Evolutionary conservation across 2,888 invertebrate genomes (phyloP), one percentile per base, ranked within the genome.

Genomic region (Amphipyra berbera): DNA sequence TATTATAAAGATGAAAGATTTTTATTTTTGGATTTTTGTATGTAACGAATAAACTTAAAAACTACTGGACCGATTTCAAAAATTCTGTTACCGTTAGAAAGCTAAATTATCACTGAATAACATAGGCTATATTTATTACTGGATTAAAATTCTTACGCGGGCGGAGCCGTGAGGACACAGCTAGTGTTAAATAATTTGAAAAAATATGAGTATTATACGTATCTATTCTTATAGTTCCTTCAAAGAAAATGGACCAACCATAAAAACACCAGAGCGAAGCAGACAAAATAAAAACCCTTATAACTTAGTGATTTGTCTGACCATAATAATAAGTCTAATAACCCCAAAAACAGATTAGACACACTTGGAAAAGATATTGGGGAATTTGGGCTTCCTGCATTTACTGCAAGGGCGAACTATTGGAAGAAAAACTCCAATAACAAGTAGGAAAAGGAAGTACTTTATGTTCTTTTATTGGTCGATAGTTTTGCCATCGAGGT

Each of bases 361-460:
- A 56, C 66, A 56, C 52, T 75, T 41, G 33, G 42, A 6, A 35
- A 46, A 57, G 56, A 60, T 55, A 72, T 45, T 53, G 38, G 44
- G 59, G 54, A 47, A 61, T 74, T 40, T 40, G 14, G 13, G 35
- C 42, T 66, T 76, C 73, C 72, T 62, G 53, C 66, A 52, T 52
- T 60, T 41, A 59, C 41, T 66, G 50, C 61, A 44, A 46, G 41
- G 62, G 30, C 54, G 48, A 45, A 53, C 42, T 55, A 37, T 58
- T 44, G 40, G 35, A 40, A 61, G 52, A 50, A 64, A 61, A 75
- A 69, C 64, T 71, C 56, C 41, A 65, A 71, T 73, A 71, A 65
- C 52, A 61, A 75, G 55, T 45, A 65, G 72, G 66, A 75, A 71
- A 61, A 58, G 72, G 72, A 73, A 71, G 37, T 21, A 8, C 14